Percentiles rank a stretch among this genome's conserved stretches.
phyloP scores from a whole-genome alignment of 2,113 vertebrate species.

The Apaloderma vittatum region DNA sequence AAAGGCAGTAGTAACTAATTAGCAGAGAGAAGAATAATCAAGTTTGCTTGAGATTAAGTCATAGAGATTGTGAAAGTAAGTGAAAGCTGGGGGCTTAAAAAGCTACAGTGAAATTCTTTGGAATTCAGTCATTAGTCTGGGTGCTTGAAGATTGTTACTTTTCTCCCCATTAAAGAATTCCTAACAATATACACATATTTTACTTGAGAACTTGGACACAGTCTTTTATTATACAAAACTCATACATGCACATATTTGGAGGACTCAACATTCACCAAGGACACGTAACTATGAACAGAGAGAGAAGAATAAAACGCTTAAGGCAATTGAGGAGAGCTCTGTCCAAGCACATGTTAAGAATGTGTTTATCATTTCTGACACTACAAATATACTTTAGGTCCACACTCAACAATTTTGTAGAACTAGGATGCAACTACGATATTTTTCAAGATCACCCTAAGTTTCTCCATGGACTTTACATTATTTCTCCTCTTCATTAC shows the following conservation, averaged over 20 bases:
- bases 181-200: background rate
- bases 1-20: background rate
- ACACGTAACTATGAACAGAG: background rate
- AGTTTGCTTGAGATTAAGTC: background rate
- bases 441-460: background rate
- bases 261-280: background rate
- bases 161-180: background rate
- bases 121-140: background rate
- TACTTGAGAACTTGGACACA: background rate
- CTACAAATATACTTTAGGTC: background rate
- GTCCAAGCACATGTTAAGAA: background rate
- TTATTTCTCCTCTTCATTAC: background rate
- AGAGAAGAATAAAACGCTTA: background rate
- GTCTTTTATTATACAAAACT: background rate
- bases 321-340: background rate
- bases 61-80: background rate
- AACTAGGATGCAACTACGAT: background rate
- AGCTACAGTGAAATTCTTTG: background rate
- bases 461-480: background rate
- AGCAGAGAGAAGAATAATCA: background rate
- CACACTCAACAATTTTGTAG: background rate
- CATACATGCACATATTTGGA: background rate
- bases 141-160: background rate
- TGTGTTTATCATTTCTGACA: background rate
- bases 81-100: fast-evolving